These are phyloP conservation scores for Listrodromus nycthemerus DNA, from an alignment of 2,888 invertebrate species.

Conservation along the genomic window DNA sequence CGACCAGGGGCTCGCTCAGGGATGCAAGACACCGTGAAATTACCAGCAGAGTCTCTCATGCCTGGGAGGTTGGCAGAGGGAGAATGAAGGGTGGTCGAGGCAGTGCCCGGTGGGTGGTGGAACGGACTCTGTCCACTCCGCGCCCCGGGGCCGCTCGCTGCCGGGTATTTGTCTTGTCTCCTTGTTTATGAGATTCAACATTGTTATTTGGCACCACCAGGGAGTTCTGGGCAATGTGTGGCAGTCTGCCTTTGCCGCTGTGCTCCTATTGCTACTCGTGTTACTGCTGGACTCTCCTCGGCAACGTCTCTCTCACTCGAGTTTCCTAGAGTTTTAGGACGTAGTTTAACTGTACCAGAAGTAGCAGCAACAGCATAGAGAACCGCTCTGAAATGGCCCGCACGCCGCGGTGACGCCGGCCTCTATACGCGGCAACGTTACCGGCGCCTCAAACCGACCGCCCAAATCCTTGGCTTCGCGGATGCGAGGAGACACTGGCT, in stretches of 20 bases:
- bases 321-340: constrained; percentile 66
- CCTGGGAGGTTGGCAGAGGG: constrained; percentile 72
- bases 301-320: constrained; percentile 32
- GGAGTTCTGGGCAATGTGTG: constrained; percentile 80
- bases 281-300: constrained; percentile 48
- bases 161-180: constrained; percentile 85
- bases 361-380: constrained; percentile 72
- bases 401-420: constrained; percentile 60
- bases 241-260: constrained; percentile 66
- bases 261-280: constrained; percentile 62
- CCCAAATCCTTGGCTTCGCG: constrained; percentile 45
- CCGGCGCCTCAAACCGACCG: constrained; percentile 52
- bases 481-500: constrained; percentile 39
- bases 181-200: constrained; percentile 85
- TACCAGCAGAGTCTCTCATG: constrained; percentile 85
- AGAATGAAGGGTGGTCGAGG: constrained; percentile 67
- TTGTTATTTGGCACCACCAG: constrained; percentile 85
- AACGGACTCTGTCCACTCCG: constrained; percentile 84
- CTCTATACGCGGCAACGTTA: constrained; percentile 53
- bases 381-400: constrained; percentile 81
- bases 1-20: constrained; percentile 84
- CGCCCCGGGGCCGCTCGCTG: constrained; percentile 80
- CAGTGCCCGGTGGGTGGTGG: constrained; percentile 78
- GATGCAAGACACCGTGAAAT: constrained; percentile 87
- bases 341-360: constrained; percentile 55